phyloP scores from a whole-genome alignment of 2,888 invertebrate genomes.

The Morinoia aosen region DNA sequence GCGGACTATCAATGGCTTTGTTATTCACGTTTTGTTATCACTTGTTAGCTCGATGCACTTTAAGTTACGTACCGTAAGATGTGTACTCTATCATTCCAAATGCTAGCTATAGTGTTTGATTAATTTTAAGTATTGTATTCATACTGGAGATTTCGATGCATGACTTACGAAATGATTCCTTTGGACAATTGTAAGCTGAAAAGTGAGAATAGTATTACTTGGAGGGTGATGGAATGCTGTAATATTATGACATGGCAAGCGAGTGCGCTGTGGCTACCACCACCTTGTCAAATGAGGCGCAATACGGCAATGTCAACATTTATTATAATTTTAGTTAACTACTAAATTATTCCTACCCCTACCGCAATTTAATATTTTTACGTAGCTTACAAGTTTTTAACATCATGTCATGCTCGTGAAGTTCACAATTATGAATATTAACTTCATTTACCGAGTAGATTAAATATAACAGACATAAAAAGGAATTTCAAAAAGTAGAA shows the following conservation, averaged over 20 bases:
- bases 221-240: background rate
- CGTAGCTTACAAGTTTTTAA: no score
- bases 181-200: background rate
- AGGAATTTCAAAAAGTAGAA: no score
- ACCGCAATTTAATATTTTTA: no score
- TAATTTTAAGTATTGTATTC: background rate
- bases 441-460: no score
- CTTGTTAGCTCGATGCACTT: constrained; percentile 50
- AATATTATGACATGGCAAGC: background rate
- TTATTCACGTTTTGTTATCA: constrained; percentile 40
- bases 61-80: constrained; percentile 39
- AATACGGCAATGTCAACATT: background rate
- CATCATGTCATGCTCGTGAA: no score
- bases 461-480: no score
- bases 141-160: background rate
- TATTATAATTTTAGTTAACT: background rate
- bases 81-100: constrained; percentile 35
- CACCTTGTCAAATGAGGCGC: background rate
- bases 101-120: constrained; percentile 31
- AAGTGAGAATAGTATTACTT: background rate
- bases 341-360: no score
- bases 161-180: background rate
- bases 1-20: background rate
- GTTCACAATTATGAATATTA: no score
- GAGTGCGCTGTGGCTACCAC: background rate